These are phyloP conservation scores for Spheniscus mendiculus DNA, from an alignment of 2,113 vertebrate genomes.

Conservation along the genomic window DNA sequence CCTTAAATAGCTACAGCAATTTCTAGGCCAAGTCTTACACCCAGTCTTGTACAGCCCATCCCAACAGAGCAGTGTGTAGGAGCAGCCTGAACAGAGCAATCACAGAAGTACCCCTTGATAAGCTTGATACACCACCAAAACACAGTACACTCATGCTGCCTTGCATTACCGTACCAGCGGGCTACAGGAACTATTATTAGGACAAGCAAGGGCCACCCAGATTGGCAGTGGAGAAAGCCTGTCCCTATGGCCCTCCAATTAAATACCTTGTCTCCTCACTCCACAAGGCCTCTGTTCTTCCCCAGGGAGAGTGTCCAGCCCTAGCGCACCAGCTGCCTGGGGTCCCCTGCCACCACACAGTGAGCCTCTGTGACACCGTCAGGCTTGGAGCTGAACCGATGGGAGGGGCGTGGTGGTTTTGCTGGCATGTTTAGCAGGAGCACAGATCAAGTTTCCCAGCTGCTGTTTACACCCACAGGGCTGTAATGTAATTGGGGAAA, in stretches of 20 bases:
- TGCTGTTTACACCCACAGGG: not conserved
- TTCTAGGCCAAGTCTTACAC: not conserved
- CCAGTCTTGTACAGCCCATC: not conserved
- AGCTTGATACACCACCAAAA: not conserved
- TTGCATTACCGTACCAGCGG: not conserved
- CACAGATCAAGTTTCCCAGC: not conserved
- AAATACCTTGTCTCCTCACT: not conserved
- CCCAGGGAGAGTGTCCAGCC: not conserved
- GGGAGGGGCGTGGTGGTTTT: not conserved
- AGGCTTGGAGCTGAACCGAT: fast-evolving
- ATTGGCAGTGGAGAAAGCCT: not conserved
- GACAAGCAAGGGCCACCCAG: not conserved
- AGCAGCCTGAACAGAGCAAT: not conserved
- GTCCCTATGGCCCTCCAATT: fast-evolving
- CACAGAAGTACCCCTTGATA: not conserved
- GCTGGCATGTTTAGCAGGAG: not conserved
- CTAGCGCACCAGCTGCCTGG: not conserved
- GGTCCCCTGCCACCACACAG: not conserved
- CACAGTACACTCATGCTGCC: no score
- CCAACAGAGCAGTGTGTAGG: fast-evolving
- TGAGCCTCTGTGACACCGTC: fast-evolving
- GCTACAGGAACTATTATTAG: not conserved
- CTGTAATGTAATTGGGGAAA: not conserved
- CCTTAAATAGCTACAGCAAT: not conserved
- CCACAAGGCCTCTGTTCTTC: fast-evolving